Conservation (phyloP, 2,888 invertebrate species). For the Protula sp. region DNA sequence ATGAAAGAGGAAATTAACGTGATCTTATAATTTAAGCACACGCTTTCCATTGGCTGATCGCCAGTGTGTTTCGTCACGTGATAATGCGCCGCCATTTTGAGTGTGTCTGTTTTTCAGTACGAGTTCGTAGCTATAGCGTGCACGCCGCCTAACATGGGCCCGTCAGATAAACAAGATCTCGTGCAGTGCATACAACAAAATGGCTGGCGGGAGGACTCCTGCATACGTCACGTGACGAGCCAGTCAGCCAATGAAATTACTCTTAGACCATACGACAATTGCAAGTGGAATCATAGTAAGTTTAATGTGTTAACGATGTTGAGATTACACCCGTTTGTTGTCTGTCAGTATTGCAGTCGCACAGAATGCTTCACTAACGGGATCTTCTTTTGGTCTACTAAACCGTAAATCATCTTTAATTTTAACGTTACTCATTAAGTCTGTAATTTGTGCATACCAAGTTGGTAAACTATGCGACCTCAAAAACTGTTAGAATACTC, state of each 20-base stretch:
- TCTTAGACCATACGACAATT: background rate
- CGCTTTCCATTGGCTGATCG: background rate
- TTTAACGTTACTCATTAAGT: no score
- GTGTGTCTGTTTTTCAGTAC: slow-evolving; percentile 27
- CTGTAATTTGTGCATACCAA: no score
- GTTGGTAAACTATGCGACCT: no score
- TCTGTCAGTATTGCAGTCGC: no score
- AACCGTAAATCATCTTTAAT: no score
- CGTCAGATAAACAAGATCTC: slow-evolving; percentile 37
- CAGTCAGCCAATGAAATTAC: slow-evolving; percentile 15
- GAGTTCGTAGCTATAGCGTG: slow-evolving; percentile 46
- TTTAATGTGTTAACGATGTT: no score
- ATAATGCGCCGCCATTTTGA: background rate
- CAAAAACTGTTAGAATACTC: no score
- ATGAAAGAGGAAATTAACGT: no score
- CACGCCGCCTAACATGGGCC: slow-evolving; percentile 28
- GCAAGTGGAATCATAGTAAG: background rate
- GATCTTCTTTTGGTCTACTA: no score
- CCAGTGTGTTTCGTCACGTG: background rate
- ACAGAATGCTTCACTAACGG: no score
- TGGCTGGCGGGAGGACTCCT: slow-evolving; percentile 45
- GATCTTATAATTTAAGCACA: no score
- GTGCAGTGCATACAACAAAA: slow-evolving; percentile 43
- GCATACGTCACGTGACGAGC: slow-evolving; percentile 45
- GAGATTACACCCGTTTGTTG: no score